These are phyloP conservation scores for Habroteleia sp. DNA, from an alignment of 2,888 invertebrate genomes.

Conservation along the genomic window DNA sequence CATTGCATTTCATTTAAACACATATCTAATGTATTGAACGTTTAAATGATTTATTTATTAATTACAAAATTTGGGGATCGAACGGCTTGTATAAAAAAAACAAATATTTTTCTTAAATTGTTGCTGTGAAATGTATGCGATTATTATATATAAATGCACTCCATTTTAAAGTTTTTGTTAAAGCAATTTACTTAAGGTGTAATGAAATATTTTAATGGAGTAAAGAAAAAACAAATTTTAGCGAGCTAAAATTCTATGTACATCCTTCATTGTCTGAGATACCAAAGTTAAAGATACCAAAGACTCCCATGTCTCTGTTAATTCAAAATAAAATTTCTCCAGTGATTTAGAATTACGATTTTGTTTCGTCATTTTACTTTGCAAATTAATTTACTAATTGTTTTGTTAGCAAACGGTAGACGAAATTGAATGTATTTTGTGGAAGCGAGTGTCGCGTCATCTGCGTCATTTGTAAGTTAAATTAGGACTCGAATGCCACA, in stretches of 20 bases:
- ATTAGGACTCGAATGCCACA: conserved; percentile 5
- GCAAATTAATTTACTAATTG: conserved; percentile 10
- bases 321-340: conserved; percentile 37
- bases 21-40: no score
- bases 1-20: no score
- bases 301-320: conserved; percentile 47
- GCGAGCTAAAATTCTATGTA: conserved; percentile 70
- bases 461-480: conserved; percentile 4
- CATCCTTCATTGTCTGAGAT: conserved; percentile 66
- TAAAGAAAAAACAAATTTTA: conserved; percentile 73
- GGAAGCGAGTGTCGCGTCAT: neutral
- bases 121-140: conserved; percentile 65
- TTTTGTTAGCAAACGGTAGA: neutral
- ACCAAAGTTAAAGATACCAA: conserved; percentile 64
- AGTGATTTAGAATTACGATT: conserved; percentile 19
- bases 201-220: conserved; percentile 71
- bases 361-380: conserved; percentile 8
- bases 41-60: no score
- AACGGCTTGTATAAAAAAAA: no score
- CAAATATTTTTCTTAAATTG: no score
- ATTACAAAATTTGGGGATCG: no score
- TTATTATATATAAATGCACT: conserved; percentile 78
- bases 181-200: conserved; percentile 72
- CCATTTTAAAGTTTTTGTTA: conserved; percentile 76
- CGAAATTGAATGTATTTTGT: neutral